These are phyloP conservation scores for Tapirus indicus DNA, from an alignment of 2,797 vertebrate species.

Conservation along the genomic window DNA sequence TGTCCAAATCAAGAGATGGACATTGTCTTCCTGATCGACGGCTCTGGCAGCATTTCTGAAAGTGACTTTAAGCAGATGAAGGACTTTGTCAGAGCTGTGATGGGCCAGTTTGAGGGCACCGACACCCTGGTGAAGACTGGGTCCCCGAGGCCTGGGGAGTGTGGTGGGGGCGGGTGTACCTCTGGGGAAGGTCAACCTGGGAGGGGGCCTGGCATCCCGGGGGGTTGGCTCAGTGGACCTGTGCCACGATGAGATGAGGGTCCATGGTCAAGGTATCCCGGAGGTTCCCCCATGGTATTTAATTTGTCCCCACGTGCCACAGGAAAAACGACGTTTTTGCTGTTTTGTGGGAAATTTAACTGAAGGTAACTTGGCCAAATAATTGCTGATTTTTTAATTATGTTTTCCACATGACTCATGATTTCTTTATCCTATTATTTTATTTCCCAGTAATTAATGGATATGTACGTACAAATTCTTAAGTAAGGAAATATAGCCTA, in stretches of 20 bases:
- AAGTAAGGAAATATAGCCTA: background rate
- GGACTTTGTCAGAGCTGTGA: constrained; percentile 76
- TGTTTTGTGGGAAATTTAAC: background rate
- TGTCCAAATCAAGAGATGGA: constrained; percentile 71
- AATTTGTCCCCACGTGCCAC: rapidly evolving
- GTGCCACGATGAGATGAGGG: background rate
- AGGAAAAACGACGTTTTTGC: background rate
- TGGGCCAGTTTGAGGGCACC: constrained; percentile 61
- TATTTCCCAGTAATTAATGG: background rate
- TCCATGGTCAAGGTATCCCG: background rate
- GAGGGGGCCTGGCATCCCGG: background rate
- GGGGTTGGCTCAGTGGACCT: background rate
- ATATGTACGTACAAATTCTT: background rate
- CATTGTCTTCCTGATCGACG: constrained; percentile 82
- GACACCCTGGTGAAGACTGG: constrained; percentile 61
- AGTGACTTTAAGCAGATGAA: constrained; percentile 78
- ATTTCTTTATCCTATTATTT: background rate
- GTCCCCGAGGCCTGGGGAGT: background rate
- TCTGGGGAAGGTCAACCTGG: background rate
- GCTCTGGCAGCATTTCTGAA: constrained; percentile 63
- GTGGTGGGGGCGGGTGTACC: background rate
- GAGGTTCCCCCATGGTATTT: rapidly evolving
- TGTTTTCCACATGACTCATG: background rate
- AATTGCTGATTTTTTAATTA: background rate
- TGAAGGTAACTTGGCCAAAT: background rate